Conservation (phyloP, 1,140 invertebrate genomes). For the Metopolophium dirhodum region DNA sequence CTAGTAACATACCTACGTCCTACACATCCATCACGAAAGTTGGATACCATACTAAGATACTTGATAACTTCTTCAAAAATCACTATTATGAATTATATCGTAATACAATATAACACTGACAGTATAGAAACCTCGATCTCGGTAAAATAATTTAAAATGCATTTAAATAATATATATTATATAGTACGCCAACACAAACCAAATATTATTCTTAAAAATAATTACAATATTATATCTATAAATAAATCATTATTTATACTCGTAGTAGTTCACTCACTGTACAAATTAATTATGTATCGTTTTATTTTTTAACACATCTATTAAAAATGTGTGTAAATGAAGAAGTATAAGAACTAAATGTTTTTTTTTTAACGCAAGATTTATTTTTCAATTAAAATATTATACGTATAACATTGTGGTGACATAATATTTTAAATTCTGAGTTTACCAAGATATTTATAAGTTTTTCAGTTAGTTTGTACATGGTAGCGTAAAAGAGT, state of each 20-base stretch:
- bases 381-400: background rate
- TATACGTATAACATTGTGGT: background rate
- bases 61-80: background rate
- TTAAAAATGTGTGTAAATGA: background rate
- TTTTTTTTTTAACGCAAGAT: background rate
- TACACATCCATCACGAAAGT: background rate
- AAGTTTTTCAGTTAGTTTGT: constrained; percentile 1
- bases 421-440: background rate
- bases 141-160: background rate
- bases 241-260: background rate
- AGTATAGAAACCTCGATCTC: background rate
- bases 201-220: background rate
- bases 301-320: background rate
- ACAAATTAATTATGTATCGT: background rate
- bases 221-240: background rate
- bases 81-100: background rate
- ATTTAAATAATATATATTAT: background rate
- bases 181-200: background rate
- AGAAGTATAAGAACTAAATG: background rate
- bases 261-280: background rate
- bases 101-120: background rate
- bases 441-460: background rate
- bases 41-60: background rate
- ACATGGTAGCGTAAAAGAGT: background rate
- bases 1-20: background rate